A percentile compares a stretch with the other conserved stretches of the same genome.
phyloP scores from a whole-genome alignment of 2,888 invertebrate genomes.

The Phlogophora meticulosa region DNA sequence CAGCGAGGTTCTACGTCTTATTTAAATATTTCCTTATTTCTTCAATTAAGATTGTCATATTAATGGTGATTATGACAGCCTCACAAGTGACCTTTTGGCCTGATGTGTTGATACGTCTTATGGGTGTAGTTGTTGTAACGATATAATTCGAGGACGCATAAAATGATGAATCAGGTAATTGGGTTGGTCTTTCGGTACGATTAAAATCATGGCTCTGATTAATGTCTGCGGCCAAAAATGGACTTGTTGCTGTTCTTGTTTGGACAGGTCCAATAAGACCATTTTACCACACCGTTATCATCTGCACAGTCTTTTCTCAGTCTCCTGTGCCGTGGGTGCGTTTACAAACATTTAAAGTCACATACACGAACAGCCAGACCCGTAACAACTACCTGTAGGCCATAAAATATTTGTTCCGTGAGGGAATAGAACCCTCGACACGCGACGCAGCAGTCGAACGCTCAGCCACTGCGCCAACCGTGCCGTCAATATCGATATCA shows the following conservation, averaged over 20 bases:
- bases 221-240: constrained; percentile 2
- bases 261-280: neutral
- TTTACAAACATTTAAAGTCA: too few relatives aligned
- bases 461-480: too few relatives aligned
- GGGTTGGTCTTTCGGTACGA: neutral
- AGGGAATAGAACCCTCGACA: too few relatives aligned
- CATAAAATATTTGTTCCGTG: too few relatives aligned
- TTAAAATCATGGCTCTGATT: constrained; percentile 4
- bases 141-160: neutral
- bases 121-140: constrained; percentile 4
- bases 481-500: too few relatives aligned
- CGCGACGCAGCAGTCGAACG: too few relatives aligned
- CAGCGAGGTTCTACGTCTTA: constrained; percentile 14
- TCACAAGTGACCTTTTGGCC: constrained; percentile 34
- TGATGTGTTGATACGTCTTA: neutral
- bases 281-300: too few relatives aligned
- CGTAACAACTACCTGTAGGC: too few relatives aligned
- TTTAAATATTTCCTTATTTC: constrained; percentile 48
- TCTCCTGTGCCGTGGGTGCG: too few relatives aligned
- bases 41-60: constrained; percentile 40
- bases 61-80: constrained; percentile 17
- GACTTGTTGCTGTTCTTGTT: neutral
- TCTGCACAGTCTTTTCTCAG: too few relatives aligned
- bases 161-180: constrained; percentile 7
- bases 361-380: too few relatives aligned